Conservation (phyloP, 2,888 invertebrate genomes). For the Torymus tubicola region DNA sequence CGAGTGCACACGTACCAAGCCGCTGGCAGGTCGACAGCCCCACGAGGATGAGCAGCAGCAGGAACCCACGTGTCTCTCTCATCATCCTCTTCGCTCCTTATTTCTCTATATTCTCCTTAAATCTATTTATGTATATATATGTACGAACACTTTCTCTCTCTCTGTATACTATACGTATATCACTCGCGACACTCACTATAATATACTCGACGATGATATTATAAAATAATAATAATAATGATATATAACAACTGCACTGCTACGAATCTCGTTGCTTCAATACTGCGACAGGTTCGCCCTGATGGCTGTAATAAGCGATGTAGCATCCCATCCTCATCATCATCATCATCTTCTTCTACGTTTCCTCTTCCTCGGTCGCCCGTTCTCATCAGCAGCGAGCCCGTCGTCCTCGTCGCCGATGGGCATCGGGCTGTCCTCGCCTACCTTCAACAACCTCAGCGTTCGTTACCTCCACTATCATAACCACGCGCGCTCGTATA, state of each 20-base stretch:
- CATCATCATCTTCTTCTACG: background rate
- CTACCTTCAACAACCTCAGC: background rate
- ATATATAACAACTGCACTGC: too few relatives aligned
- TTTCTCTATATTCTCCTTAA: background rate
- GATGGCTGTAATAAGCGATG: background rate
- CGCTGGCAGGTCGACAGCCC: constrained; percentile 47
- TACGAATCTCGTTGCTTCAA: too few relatives aligned
- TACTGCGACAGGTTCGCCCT: too few relatives aligned
- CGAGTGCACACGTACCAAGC: constrained; percentile 32
- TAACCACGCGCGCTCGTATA: background rate
- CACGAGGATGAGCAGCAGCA: constrained; percentile 28
- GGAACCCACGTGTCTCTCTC: constrained; percentile 29
- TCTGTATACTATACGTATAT: background rate
- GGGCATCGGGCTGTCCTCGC: constrained; percentile 16
- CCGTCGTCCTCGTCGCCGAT: background rate
- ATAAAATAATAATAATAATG: too few relatives aligned
- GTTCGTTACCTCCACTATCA: background rate
- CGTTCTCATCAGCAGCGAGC: constrained; percentile 1
- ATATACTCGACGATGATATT: too few relatives aligned
- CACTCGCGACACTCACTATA: background rate
- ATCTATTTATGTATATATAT: too few relatives aligned
- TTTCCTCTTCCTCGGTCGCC: background rate
- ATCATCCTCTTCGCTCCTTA: background rate
- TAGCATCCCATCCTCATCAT: background rate
- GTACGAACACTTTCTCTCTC: background rate